Evolutionary conservation across 2,113 vertebrate genomes (phyloP).

Genomic region (Nesoenas mayeri): DNA sequence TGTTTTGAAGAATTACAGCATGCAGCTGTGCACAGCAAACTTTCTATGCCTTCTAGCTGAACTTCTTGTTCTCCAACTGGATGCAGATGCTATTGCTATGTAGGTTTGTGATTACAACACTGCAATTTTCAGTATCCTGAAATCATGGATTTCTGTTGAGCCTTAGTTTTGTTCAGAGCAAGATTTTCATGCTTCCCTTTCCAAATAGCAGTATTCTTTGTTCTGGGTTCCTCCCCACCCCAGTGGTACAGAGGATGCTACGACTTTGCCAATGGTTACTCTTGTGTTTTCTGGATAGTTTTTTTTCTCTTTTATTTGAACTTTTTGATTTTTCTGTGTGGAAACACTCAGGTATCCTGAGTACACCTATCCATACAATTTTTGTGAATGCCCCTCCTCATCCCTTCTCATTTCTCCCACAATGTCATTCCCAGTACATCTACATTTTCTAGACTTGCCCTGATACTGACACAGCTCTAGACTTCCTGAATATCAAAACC

Average conservation of each 20-base stretch:
- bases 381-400: neutral
- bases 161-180: neutral
- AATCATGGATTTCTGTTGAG: neutral
- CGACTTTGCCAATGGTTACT: neutral
- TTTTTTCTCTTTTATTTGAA: neutral
- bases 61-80: neutral
- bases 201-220: neutral
- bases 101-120: neutral
- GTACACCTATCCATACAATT: neutral
- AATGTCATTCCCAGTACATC: neutral
- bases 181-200: neutral
- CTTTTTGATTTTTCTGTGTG: neutral
- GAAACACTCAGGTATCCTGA: neutral
- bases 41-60: neutral
- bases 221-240: neutral
- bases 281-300: neutral
- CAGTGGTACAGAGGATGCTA: neutral
- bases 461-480: neutral
- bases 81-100: neutral
- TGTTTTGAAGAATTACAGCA: neutral
- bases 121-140: neutral
- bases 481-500: neutral
- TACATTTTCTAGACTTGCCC: neutral
- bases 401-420: neutral
- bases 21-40: neutral